Conservation (phyloP, 2,888 invertebrate species). For the Sphecodes monilicornis region DNA sequence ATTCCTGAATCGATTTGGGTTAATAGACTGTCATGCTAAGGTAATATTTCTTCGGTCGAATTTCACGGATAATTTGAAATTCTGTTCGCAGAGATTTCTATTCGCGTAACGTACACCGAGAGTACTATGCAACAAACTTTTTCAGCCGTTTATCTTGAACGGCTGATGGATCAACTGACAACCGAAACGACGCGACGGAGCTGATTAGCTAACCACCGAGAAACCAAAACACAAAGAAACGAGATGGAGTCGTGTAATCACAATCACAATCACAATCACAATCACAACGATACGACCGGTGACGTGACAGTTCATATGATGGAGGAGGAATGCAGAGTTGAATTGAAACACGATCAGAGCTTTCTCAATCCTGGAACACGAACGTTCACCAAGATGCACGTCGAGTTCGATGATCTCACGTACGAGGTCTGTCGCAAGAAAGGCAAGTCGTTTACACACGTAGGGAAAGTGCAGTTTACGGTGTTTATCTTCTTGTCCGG, state of each 20-base stretch:
- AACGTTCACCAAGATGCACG: conserved; percentile 8
- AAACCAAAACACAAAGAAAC: not conserved
- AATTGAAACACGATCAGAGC: conserved; percentile 29
- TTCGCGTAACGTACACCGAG: not conserved
- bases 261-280: not conserved
- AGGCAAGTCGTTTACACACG: conserved; percentile 27
- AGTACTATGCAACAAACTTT: not conserved
- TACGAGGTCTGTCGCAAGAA: conserved; percentile 35
- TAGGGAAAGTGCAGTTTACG: not conserved
- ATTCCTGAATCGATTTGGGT: not conserved
- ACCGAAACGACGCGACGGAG: not conserved
- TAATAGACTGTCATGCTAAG: not conserved
- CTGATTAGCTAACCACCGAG: conserved; percentile 9
- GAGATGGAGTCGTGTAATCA: conserved; percentile 15
- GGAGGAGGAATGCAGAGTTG: conserved; percentile 17
- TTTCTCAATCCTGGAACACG: not conserved
- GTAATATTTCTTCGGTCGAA: not conserved
- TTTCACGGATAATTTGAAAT: not conserved
- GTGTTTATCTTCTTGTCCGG: too few species aligned
- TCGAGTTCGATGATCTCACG: conserved; percentile 54
- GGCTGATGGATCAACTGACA: not conserved
- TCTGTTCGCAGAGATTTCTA: not conserved
- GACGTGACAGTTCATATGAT: not conserved
- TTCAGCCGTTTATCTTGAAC: not conserved
- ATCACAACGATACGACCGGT: not conserved